Evolutionary conservation across 35 echinoderm and acorn worm genomes (phyloP), one percentile per base, ranked within the genome.

Genomic region (Heliocidaris tuberculata): DNA sequence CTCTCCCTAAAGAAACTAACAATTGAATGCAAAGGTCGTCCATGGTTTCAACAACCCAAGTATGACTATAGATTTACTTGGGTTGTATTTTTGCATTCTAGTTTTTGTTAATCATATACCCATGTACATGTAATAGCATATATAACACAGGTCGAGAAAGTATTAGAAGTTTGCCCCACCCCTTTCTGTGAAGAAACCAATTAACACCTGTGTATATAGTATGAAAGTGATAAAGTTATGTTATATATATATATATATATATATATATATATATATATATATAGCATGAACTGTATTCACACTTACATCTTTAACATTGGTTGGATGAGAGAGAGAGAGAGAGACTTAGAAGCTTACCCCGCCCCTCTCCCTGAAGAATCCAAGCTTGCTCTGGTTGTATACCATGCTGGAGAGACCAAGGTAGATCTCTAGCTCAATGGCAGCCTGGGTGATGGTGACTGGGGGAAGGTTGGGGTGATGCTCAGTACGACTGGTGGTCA

Each of bases 351-450:
- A 99, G 96, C 98, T 99, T 48, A 99, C 93, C 7, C 98, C 91
- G 96, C 6, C 96, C 17, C 98, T 95, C 90, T 99, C 98, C 35
- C 98, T 90, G 94, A 96, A 99, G 94, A 97, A 99, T 6, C 98
- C 98, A 24, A 99, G 93, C 32, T 95, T 94, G 86, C 98, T 99
- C 56, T 99, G 98, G 94, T 99, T 99, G 59, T 59, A 96, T 15
- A 99, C 94, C 13, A 94, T n/a, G 31, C 95, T 96, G 54, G 95
- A 88, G 29, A 96, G 60, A 15, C 98, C 98, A 9, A 99, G 19
- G 8, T 96, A 59, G 88, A 97, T 95, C 49, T 97, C 97, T 24
- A 94, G 95, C 16, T 93, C 70, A 30, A 99, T 90, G 12, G 96
- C 96, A 30, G 90, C 94, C 6, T 97, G 95, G 2, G 92, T 86